Evolutionary conservation across 2,113 vertebrate genomes (phyloP), one percentile per base, ranked within the genome.

Genomic region (Pachyramphus minor): DNA sequence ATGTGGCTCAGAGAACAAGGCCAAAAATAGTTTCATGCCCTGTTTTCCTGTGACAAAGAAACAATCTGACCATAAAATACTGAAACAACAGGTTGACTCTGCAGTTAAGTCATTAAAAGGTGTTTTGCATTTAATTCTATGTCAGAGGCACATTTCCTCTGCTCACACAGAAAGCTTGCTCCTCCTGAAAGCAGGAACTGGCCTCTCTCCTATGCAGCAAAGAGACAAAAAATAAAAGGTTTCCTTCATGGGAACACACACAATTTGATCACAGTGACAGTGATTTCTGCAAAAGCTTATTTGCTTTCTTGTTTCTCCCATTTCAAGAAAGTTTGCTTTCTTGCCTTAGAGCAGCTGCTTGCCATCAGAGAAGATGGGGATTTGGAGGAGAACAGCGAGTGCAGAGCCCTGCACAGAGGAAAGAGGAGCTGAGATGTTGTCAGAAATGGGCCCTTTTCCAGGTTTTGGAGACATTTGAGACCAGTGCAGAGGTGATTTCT

Each of bases 211-310:
- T 33, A 1, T 4, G 14, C 27, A 90, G 44, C 6, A 42, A 64
- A 73, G 8, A 6, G 12, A 35, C 1, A 20, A 37, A 71, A 64
- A 58, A 1, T 0, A 11, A 66, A n/a, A 23, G 0, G 6, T 24
- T 71, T 55, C 7, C 42, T 30, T 52, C 19, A 10, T 12, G 11
- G 35, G 14, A 30, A 45, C 14, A 9, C 28, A 44, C 25, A 39
- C 9, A 35, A 6, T 27, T 58, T 45, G 8, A 53, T 23, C 42
- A 23, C 8, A 3, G 37, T 3, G 6, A 45, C 28, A 53, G 15
- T 23, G 5, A 5, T 23, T 47, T 35, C 4, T 49, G 14, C 19
- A 79, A 35, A 77, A 45, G 5, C 4, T 83, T n/a, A 35, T 45
- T 28, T 64, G 27, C 21, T 62, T 79, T 33, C 50, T 71, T 53